These are phyloP conservation scores for Myotis planiceps DNA, from an alignment of 2,797 vertebrate species.

Conservation along the genomic window DNA sequence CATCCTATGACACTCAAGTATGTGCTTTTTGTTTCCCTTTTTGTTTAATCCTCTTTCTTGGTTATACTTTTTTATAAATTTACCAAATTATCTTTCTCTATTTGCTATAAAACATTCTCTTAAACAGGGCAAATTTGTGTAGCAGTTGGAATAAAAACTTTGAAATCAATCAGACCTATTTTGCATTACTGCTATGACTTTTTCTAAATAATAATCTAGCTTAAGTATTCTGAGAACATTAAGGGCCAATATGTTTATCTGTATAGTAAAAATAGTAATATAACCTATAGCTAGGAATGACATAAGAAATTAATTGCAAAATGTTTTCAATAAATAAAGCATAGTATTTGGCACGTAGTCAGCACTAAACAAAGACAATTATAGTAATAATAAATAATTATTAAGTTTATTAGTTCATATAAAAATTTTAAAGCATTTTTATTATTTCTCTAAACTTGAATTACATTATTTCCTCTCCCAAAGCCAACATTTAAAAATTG, in stretches of 20 bases:
- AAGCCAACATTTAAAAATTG: background rate
- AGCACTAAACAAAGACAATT: background rate
- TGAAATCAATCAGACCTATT: background rate
- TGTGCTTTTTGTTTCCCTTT: background rate
- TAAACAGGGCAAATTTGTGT: background rate
- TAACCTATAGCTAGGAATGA: background rate
- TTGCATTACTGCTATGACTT: background rate
- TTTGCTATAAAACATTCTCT: background rate
- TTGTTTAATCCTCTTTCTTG: background rate
- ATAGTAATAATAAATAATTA: background rate
- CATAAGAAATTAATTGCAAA: background rate
- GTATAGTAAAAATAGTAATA: background rate
- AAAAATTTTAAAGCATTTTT: background rate
- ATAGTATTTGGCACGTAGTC: background rate
- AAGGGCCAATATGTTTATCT: background rate
- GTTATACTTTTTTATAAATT: background rate
- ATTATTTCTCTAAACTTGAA: background rate
- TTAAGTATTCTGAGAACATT: background rate
- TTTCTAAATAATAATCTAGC: conserved; percentile 43
- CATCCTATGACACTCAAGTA: background rate
- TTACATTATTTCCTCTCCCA: background rate
- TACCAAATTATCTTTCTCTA: background rate
- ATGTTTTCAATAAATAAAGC: background rate
- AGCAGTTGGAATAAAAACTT: background rate
- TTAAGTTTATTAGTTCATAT: background rate